Percentiles rank a stretch among this genome's conserved stretches.
Conservation (phyloP, 2,113 vertebrate species). For the Microtus oregoni region DNA sequence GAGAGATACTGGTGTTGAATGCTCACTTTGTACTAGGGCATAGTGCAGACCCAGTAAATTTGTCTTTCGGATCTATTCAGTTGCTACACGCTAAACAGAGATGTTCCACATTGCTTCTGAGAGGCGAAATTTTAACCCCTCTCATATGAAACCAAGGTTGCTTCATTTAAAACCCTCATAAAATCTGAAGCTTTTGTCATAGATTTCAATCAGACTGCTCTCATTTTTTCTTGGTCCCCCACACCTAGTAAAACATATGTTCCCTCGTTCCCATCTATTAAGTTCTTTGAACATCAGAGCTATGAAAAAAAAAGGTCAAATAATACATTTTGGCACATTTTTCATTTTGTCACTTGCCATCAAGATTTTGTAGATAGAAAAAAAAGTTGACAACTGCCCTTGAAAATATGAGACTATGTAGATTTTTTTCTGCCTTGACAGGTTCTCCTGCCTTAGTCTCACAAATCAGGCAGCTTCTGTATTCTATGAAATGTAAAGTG, state of each 20-base stretch:
- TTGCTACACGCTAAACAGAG: conserved; percentile 51
- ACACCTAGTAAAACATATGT: conserved; percentile 63
- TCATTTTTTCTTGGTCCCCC: background rate
- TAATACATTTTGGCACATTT: conserved; percentile 68
- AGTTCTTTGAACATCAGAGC: conserved; percentile 65
- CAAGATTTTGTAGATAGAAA: conserved; percentile 53
- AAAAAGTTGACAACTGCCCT: conserved; percentile 77
- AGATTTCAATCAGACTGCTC: conserved; percentile 16
- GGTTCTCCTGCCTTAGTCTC: conserved; percentile 59
- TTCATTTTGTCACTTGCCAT: conserved; percentile 74
- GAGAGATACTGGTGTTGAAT: background rate
- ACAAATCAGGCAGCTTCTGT: conserved; percentile 79
- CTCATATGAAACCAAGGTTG: background rate
- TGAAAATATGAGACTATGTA: conserved; percentile 75
- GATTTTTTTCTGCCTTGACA: conserved; percentile 77
- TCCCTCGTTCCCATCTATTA: conserved; percentile 63
- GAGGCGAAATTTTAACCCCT: conserved; percentile 5
- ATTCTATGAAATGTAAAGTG: conserved; percentile 77
- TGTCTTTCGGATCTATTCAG: background rate
- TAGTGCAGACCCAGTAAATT: background rate
- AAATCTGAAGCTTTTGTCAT: background rate
- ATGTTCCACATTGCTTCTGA: background rate
- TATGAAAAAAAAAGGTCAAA: conserved; percentile 52
- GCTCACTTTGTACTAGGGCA: background rate
- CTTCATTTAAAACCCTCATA: background rate